These are phyloP conservation scores for Luehdorfia chinensis DNA, from an alignment of 1,140 invertebrate genomes.

Conservation along the genomic window DNA sequence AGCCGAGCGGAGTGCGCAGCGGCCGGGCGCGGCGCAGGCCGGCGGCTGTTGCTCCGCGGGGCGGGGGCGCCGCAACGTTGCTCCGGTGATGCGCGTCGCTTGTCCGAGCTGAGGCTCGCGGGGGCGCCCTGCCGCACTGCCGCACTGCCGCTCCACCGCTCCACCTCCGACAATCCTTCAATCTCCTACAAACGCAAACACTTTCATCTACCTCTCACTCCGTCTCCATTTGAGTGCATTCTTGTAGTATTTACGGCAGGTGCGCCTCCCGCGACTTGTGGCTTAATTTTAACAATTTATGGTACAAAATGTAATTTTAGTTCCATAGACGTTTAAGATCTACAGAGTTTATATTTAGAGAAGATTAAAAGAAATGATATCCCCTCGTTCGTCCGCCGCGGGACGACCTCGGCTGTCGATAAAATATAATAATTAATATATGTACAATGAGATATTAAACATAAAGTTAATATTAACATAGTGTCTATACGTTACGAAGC, in stretches of 20 bases:
- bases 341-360: conserved; percentile 73
- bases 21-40: background rate
- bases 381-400: conserved; percentile 21
- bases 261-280: conserved; percentile 39
- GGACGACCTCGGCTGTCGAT: conserved; percentile 30
- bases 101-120: too few species aligned
- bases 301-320: conserved; percentile 74
- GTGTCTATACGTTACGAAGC: conserved; percentile 45
- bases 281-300: conserved; percentile 71
- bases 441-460: conserved; percentile 50
- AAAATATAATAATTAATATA: too few species aligned
- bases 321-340: conserved; percentile 70
- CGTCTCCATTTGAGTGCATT: background rate
- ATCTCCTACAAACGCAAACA: too few species aligned
- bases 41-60: background rate
- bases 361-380: conserved; percentile 47
- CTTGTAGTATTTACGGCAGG: background rate
- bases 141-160: too few species aligned
- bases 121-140: too few species aligned
- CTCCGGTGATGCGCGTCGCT: too few species aligned
- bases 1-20: conserved; percentile 3
- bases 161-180: too few species aligned
- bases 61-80: too few species aligned
- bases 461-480: conserved; percentile 53
- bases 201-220: conserved; percentile 5